A percentile compares a stretch with the other conserved stretches of the same genome.
phyloP scores from a whole-genome alignment of 2,888 invertebrate species.

The Sarcophaga variegata region DNA sequence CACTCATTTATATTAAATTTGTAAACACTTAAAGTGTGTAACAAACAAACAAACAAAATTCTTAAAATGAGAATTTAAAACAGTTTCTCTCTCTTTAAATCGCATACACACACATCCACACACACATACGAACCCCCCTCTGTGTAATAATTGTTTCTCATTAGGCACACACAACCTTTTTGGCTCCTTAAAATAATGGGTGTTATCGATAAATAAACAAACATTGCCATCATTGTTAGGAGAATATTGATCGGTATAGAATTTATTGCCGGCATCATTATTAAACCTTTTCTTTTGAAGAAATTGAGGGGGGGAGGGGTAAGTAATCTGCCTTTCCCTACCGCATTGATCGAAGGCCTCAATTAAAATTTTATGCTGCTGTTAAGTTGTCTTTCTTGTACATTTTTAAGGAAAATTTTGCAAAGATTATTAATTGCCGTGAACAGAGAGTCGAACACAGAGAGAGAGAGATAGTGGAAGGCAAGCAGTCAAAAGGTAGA shows the following conservation, averaged over 20 bases:
- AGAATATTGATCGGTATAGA: no score
- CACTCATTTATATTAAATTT: constrained; percentile 35
- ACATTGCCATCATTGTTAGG: background rate
- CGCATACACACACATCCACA: background rate
- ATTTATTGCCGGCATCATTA: background rate
- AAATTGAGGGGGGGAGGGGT: background rate
- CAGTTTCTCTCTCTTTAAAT: background rate
- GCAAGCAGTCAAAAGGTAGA: background rate
- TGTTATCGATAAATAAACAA: background rate
- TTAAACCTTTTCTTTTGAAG: background rate
- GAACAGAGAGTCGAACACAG: background rate
- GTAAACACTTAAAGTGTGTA: constrained; percentile 25
- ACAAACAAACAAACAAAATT: background rate
- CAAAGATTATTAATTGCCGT: constrained; percentile 14
- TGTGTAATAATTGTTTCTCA: no score
- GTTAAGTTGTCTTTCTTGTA: constrained; percentile 11
- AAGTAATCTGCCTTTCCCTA: background rate
- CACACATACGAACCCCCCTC: background rate
- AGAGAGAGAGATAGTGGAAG: background rate
- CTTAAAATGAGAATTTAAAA: background rate
- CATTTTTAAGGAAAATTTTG: constrained; percentile 17
- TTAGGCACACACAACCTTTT: background rate
- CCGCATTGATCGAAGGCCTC: background rate
- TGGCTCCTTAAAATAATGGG: background rate
- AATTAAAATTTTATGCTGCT: constrained; percentile 23